Evolutionary conservation across 2,797 vertebrate species (phyloP).

Genomic region (Odontamblyopus rebecca): DNA sequence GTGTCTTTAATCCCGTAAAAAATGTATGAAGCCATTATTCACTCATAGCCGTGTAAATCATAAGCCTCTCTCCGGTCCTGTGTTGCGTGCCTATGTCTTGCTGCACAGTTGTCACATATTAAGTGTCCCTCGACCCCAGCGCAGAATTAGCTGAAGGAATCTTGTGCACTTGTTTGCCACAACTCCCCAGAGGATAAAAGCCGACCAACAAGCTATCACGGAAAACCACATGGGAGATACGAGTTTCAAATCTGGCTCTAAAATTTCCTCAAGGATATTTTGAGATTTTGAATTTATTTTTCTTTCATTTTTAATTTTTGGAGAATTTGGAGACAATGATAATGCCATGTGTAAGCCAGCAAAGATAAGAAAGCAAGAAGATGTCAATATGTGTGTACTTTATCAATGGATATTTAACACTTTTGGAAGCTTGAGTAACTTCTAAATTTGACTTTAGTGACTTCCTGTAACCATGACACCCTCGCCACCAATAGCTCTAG

Average conservation of each 20-base stretch:
- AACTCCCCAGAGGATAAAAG: constrained; percentile 36
- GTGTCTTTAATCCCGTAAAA: too few relatives aligned
- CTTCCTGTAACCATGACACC: not conserved
- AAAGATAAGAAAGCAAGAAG: not conserved
- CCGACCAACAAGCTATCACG: constrained; percentile 21
- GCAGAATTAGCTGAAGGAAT: constrained; percentile 75
- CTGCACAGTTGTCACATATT: constrained; percentile 77
- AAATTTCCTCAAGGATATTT: constrained; percentile 26
- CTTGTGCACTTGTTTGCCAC: constrained; percentile 61
- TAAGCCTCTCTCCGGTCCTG: constrained; percentile 32
- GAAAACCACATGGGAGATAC: constrained; percentile 22
- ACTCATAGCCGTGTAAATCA: not conserved
- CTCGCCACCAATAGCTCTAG: too few relatives aligned
- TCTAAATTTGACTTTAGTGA: not conserved
- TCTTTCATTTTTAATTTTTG: not conserved
- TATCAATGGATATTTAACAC: not conserved
- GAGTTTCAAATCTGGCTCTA: constrained; percentile 1
- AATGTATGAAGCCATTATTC: too few relatives aligned
- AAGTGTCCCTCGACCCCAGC: constrained; percentile 64
- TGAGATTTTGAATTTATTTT: constrained; percentile 40
- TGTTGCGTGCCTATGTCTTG: constrained; percentile 37
- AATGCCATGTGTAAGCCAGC: not conserved
- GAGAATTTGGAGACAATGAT: not conserved
- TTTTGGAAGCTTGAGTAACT: not conserved
- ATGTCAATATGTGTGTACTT: not conserved